Conservation (phyloP, 2,113 vertebrate species). For the Alosa alosa region DNA sequence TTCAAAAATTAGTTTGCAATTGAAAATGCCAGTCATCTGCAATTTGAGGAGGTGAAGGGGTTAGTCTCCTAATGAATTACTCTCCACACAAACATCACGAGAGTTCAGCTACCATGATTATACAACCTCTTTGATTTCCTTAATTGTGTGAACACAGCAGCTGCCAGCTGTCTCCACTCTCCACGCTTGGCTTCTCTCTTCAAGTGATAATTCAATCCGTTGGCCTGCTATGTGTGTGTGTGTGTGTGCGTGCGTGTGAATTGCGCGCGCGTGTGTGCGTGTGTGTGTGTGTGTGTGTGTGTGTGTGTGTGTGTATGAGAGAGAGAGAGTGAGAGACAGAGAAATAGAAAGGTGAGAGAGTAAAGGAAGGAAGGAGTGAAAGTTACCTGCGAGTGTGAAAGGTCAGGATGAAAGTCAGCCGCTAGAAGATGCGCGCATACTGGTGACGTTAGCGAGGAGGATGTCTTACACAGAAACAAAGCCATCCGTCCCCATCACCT, state of each 20-base stretch:
- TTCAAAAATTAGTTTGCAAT: neutral
- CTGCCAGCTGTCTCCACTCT: neutral
- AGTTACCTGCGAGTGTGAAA: constrained; percentile 42
- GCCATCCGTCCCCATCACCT: neutral
- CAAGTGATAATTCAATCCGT: neutral
- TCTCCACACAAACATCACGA: neutral
- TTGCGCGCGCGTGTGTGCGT: neutral
- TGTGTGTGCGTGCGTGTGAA: constrained; percentile 23
- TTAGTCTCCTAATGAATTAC: neutral
- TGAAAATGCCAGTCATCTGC: neutral
- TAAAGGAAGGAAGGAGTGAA: constrained; percentile 1
- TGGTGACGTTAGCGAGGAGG: constrained; percentile 56
- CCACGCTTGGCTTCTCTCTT: neutral
- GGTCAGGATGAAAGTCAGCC: constrained; percentile 50
- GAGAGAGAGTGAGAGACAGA: neutral
- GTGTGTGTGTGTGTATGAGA: neutral
- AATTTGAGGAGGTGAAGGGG: neutral
- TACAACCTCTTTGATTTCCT: constrained; percentile 12
- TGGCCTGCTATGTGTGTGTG: neutral
- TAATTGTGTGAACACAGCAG: constrained; percentile 4
- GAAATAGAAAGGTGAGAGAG: neutral
- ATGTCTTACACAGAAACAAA: constrained; percentile 54
- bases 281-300: neutral
- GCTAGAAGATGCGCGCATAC: constrained; percentile 36
- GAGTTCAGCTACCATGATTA: neutral